Percentiles rank a stretch among this genome's conserved stretches.
phyloP scores from a whole-genome alignment of 1,140 invertebrate genomes.

The Telenomus remus region DNA sequence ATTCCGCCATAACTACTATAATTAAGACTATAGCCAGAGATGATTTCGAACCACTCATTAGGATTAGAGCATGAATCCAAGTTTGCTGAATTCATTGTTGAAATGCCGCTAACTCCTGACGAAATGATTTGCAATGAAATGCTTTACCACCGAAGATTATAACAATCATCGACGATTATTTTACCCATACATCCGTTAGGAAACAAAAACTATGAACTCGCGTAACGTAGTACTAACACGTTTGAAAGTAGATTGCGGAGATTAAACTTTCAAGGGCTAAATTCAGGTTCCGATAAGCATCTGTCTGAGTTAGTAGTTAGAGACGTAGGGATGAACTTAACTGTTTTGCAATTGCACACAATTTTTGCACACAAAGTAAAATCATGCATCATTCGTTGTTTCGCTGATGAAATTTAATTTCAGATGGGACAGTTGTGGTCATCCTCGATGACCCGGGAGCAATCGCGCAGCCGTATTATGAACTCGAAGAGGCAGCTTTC shows the following conservation, averaged over 20 bases:
- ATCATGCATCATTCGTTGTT: no score
- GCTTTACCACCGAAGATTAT: constrained; percentile 28
- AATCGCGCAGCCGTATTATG: constrained; percentile 17
- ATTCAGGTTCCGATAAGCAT: constrained; percentile 53
- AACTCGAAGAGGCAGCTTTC: constrained; percentile 13
- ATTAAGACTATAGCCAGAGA: no score
- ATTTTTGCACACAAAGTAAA: constrained; percentile 23
- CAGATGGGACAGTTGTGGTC: neutral
- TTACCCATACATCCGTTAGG: constrained; percentile 30
- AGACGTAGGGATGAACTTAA: no score
- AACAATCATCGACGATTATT: constrained; percentile 27
- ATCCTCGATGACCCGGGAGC: neutral
- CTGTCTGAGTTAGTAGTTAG: constrained; percentile 48
- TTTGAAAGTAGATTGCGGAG: constrained; percentile 49
- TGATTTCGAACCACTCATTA: neutral
- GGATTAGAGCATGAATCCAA: neutral
- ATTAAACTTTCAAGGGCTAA: constrained; percentile 50
- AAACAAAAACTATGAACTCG: constrained; percentile 30
- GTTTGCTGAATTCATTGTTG: neutral
- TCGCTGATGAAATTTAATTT: neutral
- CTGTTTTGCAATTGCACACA: constrained; percentile 36
- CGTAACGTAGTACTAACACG: constrained; percentile 11
- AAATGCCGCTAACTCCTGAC: constrained; percentile 9
- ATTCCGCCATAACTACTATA: no score
- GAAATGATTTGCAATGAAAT: constrained; percentile 19